Evolutionary conservation across 1,140 invertebrate species (phyloP), one percentile per base, ranked within the genome.

Genomic region (Penaeus chinensis): DNA sequence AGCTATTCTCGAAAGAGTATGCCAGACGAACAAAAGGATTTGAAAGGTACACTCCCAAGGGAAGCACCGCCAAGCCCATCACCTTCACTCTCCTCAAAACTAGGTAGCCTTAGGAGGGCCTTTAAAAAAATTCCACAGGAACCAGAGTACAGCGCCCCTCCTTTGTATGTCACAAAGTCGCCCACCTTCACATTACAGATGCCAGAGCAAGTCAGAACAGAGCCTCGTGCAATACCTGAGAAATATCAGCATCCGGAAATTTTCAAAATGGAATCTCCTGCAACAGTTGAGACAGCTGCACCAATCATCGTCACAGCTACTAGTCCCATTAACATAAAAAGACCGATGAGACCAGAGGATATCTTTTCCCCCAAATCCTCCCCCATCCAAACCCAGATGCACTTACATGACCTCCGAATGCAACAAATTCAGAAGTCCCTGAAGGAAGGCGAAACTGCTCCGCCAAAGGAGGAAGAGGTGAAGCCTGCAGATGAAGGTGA

Each of bases 91-190:
- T n/a, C 83, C 37, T 54, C 69, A 42, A 54, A 60, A 18, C 27
- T 22, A 16, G 60, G 47, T n/a, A 78, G 42, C 8, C 19, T 78
- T 8, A 85, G 65, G 42, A 78, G 78, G 62, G 22, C 61, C 24
- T 19, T 63, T 18, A 83, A 77, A 62, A 47, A 82, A 18, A 87
- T 87, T 63, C 86, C 86, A 2, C 66, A 69, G 16, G 80, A 87
- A 65, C 86, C 86, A 20, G 71, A 87, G 62, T 83, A 87, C 61
- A 66, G 42, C 7, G 79, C 85, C 32, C 85, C 85, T 37, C 69
- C 80, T 62, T 42, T 87, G 11, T 60, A 85, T n/a, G 76, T 77
- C 19, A 27, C 80, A 27, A 74, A 54, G 27, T 87, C 79, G 1
- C 71, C 60, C 16, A n/a, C 37, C 32, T 37, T 54, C 11, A 62